Evolutionary conservation across 92 coral and sea anemone genomes (phyloP), one percentile per base, ranked within the genome.

Genomic region (Paramuricea clavata): DNA sequence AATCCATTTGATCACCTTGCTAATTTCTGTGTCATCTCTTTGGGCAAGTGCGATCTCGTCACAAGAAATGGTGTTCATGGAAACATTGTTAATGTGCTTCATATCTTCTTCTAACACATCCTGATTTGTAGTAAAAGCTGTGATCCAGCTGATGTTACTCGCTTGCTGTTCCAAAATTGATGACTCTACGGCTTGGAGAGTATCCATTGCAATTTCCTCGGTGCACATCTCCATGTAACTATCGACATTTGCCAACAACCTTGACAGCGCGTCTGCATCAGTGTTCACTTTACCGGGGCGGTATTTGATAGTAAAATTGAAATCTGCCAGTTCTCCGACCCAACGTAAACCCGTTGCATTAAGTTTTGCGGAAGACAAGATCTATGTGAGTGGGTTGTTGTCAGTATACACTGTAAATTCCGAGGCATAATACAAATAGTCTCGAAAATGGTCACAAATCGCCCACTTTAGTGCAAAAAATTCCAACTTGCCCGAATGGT

Each of bases 391-490:
- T 4, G 44, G 44, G 10, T 39, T 39, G 44, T 39, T 39, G 10
- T 39, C 44, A 4, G 44, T 39, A 39, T 39, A 39, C 4, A 39
- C 44, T 4, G 10, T 10, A 39, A 39, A 39, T 39, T 39, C 10
- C 12, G 52, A 71, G 47, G 77, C 41, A 19, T 81, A 78, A 64
- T 78, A 78, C 35, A 78, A 16, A 64, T 78, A 52, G 26, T 78
- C 76, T 13, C 83, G 74, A 25, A 78, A 86, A 44, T 87, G 87
- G 36, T 87, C 82, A 35, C 86, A 78, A 6, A 81, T 71, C 19
- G 90, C 73, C 90, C 90, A 87, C 60, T 87, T 87, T 12, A 87
- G 62, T 17, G 86, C 85, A 74, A 87, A 32, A 59, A 81, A 87
- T 62, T 87, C 86, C 42, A 80, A 81, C 36, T 87, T 87, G 13